Conservation (phyloP, 1,140 invertebrate genomes). For the Rhyzopertha dominica region DNA sequence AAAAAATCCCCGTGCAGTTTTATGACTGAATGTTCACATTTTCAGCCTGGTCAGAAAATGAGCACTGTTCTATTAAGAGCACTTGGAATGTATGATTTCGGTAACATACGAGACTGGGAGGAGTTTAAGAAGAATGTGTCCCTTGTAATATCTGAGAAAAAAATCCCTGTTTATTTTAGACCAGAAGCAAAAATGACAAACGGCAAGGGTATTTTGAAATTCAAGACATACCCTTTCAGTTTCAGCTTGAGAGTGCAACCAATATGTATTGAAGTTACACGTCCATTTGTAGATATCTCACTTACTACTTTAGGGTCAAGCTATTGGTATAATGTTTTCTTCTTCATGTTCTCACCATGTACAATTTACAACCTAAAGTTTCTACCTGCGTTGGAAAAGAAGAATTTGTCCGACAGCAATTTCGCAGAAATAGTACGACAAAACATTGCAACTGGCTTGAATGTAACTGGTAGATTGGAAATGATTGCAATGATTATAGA, state of each 20-base stretch:
- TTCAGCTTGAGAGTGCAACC: constrained; percentile 54
- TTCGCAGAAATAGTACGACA: constrained; percentile 44
- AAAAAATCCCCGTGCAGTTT: constrained; percentile 13
- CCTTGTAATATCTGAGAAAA: constrained; percentile 24
- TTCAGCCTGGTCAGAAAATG: constrained; percentile 25
- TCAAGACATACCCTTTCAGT: constrained; percentile 54
- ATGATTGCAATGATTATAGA: not conserved
- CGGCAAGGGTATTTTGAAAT: constrained; percentile 53
- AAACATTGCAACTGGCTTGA: constrained; percentile 39
- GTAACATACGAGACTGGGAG: constrained; percentile 24
- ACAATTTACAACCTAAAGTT: constrained; percentile 55
- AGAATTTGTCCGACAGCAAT: constrained; percentile 39
- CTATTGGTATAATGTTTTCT: constrained; percentile 58
- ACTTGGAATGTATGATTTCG: constrained; percentile 32
- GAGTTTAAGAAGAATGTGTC: constrained; percentile 31
- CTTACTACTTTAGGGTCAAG: constrained; percentile 49
- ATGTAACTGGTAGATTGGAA: constrained; percentile 20
- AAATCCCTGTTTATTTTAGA: constrained; percentile 48
- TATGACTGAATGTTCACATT: constrained; percentile 11
- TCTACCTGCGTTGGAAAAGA: constrained; percentile 46
- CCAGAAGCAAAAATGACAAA: constrained; percentile 53
- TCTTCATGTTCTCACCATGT: constrained; percentile 61
- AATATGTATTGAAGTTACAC: constrained; percentile 49
- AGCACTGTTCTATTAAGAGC: constrained; percentile 24
- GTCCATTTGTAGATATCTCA: constrained; percentile 49